These are phyloP conservation scores for Macrobrachium nipponense DNA, from an alignment of 1,140 invertebrate species.

Conservation along the genomic window DNA sequence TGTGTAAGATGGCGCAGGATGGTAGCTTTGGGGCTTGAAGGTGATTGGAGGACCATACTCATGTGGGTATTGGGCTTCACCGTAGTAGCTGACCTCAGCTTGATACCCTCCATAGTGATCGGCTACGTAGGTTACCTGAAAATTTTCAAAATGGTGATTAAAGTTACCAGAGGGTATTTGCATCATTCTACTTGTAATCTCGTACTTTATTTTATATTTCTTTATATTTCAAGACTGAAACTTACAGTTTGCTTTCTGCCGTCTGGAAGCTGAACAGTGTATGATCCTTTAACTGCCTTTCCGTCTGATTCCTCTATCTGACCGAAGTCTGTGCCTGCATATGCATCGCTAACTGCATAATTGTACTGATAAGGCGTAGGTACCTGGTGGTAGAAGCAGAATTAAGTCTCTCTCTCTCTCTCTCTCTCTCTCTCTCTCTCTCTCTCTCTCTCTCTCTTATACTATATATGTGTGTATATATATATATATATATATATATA, in stretches of 20 bases:
- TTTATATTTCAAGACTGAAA: neutral
- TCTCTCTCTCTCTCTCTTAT: no score
- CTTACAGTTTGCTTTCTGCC: slow-evolving; percentile 55
- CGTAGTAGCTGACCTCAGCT: slow-evolving; percentile 21
- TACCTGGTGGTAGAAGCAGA: neutral
- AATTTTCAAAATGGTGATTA: no score
- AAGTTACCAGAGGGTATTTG: neutral
- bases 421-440: no score
- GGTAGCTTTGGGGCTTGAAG: slow-evolving; percentile 56
- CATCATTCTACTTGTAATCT: neutral
- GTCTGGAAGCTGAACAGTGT: slow-evolving; percentile 60
- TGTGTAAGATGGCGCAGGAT: neutral
- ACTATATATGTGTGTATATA: no score
- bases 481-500: no score
- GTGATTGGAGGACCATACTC: slow-evolving; percentile 48
- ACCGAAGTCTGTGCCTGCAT: slow-evolving; percentile 48
- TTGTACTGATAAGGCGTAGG: slow-evolving; percentile 39
- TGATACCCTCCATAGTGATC: no score
- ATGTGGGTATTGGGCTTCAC: slow-evolving; percentile 59
- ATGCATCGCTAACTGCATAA: slow-evolving; percentile 60
- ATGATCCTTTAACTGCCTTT: slow-evolving; percentile 45
- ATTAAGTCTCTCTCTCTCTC: no score
- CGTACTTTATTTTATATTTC: no score
- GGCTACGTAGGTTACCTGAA: no score
- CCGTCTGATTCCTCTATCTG: slow-evolving; percentile 58